These are phyloP conservation scores for Dolichoris vasculosae DNA, from an alignment of 1,140 invertebrate genomes.

Conservation along the genomic window DNA sequence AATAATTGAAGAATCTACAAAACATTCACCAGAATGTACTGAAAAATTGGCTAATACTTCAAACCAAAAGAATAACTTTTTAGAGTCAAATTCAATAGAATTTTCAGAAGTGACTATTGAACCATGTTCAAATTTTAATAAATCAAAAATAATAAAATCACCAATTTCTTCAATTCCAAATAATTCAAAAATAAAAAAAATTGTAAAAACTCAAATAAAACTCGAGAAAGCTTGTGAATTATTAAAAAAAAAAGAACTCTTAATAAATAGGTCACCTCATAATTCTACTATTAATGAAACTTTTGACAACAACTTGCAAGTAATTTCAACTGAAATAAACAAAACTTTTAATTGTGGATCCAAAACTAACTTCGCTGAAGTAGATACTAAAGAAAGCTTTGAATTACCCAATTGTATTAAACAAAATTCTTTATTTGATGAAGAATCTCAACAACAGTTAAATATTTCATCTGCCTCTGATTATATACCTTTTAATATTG, in stretches of 20 bases:
- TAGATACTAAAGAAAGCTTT: constrained; percentile 12
- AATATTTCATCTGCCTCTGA: constrained; percentile 54
- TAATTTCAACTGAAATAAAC: neutral
- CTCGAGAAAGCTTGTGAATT: constrained; percentile 33
- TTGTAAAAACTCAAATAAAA: neutral
- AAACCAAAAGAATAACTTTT: constrained; percentile 6
- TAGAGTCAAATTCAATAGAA: constrained; percentile 42
- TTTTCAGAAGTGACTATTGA: constrained; percentile 50
- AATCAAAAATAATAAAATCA: constrained; percentile 8
- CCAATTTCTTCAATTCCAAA: neutral
- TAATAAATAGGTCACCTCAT: neutral
- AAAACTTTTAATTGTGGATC: neutral
- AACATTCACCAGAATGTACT: neutral
- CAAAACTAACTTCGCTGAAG: neutral
- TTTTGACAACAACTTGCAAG: neutral
- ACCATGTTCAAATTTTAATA: constrained; percentile 29
- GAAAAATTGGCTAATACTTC: neutral
- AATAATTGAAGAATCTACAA: neutral
- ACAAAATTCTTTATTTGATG: constrained; percentile 38
- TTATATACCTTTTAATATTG: constrained; percentile 49
- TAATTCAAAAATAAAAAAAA: neutral
- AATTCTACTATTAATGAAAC: constrained; percentile 9
- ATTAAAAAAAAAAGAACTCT: constrained; percentile 24
- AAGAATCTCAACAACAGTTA: constrained; percentile 44
- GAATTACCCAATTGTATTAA: neutral